These are phyloP conservation scores for Chionis minor DNA, from an alignment of 2,113 vertebrate genomes.

Conservation along the genomic window DNA sequence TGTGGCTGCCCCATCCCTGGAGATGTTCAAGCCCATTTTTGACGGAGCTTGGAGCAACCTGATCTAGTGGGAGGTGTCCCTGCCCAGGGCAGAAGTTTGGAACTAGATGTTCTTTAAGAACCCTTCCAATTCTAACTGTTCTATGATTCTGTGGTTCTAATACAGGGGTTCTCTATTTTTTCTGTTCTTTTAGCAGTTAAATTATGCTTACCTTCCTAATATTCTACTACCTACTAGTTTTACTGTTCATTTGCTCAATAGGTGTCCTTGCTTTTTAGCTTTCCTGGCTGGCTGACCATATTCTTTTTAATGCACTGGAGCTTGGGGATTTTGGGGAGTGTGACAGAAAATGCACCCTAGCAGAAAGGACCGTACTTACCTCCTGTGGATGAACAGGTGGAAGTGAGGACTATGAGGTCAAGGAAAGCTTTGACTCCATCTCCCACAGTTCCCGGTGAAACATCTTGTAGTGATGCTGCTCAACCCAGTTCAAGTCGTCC, in stretches of 20 bases:
- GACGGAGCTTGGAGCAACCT: not conserved
- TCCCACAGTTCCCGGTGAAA: not conserved
- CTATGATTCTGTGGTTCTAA: not conserved
- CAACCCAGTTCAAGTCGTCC: fast-evolving
- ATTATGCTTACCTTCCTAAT: not conserved
- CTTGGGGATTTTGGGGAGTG: not conserved
- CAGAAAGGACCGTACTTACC: not conserved
- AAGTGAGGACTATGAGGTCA: not conserved
- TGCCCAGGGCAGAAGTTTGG: not conserved
- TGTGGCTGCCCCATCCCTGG: not conserved
- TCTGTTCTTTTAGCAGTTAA: not conserved
- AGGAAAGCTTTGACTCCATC: not conserved
- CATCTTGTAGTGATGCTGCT: fast-evolving
- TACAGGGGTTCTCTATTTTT: not conserved
- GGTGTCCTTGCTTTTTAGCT: not conserved
- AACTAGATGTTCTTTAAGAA: not conserved
- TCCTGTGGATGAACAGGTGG: not conserved
- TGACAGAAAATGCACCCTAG: not conserved
- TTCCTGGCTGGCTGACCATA: not conserved
- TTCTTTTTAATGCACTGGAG: not conserved
- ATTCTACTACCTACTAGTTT: not conserved
- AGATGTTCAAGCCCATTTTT: not conserved
- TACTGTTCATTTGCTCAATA: not conserved
- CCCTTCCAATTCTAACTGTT: not conserved
- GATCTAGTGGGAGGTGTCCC: not conserved